phyloP scores from a whole-genome alignment of 2,888 invertebrate genomes.

The Tachina grossa region DNA sequence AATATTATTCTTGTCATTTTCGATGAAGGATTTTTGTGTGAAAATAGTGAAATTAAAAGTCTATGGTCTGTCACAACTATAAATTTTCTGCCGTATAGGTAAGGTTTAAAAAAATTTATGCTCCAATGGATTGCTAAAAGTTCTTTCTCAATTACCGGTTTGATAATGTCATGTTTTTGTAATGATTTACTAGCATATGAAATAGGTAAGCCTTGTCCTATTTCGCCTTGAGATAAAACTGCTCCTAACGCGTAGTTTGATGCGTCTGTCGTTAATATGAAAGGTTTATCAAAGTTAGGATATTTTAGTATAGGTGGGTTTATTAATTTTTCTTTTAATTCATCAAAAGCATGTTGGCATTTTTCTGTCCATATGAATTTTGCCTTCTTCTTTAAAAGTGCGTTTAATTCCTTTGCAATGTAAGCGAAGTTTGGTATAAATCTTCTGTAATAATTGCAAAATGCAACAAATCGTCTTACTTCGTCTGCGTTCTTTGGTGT shows the following conservation, averaged over 20 bases:
- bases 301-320: neutral
- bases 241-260: neutral
- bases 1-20: neutral
- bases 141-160: conserved; percentile 1
- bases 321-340: conserved; percentile 4
- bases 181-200: neutral
- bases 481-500: too few species aligned
- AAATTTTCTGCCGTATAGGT: conserved; percentile 4
- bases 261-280: neutral
- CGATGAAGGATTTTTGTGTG: neutral
- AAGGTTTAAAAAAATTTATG: neutral
- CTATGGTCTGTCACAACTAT: conserved; percentile 6
- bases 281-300: neutral
- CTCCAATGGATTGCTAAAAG: neutral
- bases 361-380: too few species aligned
- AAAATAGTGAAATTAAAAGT: conserved; percentile 1
- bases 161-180: conserved; percentile 1
- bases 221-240: neutral
- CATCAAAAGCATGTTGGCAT: neutral
- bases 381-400: too few species aligned
- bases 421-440: neutral
- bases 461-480: neutral
- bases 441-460: neutral
- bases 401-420: neutral
- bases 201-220: neutral